These are phyloP conservation scores for Lophotriccus pileatus DNA, from an alignment of 2,797 vertebrate species.

Conservation along the genomic window DNA sequence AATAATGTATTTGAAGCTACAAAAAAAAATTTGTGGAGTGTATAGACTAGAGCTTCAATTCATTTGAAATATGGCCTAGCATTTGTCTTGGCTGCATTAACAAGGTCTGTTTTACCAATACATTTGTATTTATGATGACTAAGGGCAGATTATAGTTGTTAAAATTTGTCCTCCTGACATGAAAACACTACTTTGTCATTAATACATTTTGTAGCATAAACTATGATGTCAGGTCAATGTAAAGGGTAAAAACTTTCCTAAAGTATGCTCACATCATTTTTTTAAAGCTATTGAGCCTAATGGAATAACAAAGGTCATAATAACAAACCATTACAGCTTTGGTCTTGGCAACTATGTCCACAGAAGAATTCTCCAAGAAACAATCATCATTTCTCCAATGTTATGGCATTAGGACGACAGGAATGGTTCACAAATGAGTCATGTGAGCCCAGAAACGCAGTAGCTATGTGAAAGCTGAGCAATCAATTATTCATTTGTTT, in stretches of 20 bases:
- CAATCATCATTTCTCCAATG: conserved; percentile 82
- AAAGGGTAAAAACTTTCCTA: conserved; percentile 85
- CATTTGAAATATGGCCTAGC: conserved; percentile 77
- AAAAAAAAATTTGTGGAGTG: conserved; percentile 24
- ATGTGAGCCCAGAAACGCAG: conserved; percentile 73
- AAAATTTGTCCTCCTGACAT: conserved; percentile 80
- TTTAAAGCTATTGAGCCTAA: conserved; percentile 85
- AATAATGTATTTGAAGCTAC: conserved; percentile 47
- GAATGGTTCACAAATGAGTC: conserved; percentile 79
- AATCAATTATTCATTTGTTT: conserved; percentile 87
- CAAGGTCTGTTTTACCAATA: conserved; percentile 84
- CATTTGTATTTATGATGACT: conserved; percentile 84
- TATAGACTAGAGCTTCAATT: conserved; percentile 66
- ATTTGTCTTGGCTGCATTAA: conserved; percentile 84
- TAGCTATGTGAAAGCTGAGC: conserved; percentile 77
- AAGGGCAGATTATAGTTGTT: conserved; percentile 84
- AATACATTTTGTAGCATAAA: conserved; percentile 81
- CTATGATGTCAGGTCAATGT: conserved; percentile 82
- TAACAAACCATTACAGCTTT: conserved; percentile 94
- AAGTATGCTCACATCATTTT: conserved; percentile 81
- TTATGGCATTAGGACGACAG: conserved; percentile 85
- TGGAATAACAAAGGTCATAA: conserved; percentile 94
- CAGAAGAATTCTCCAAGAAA: conserved; percentile 81
- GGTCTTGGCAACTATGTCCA: conserved; percentile 80
- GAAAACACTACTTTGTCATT: conserved; percentile 81